Base-by-base conservation (phyloP, 2,888 invertebrate genomes). In the Matsumyia berberina region DNA sequence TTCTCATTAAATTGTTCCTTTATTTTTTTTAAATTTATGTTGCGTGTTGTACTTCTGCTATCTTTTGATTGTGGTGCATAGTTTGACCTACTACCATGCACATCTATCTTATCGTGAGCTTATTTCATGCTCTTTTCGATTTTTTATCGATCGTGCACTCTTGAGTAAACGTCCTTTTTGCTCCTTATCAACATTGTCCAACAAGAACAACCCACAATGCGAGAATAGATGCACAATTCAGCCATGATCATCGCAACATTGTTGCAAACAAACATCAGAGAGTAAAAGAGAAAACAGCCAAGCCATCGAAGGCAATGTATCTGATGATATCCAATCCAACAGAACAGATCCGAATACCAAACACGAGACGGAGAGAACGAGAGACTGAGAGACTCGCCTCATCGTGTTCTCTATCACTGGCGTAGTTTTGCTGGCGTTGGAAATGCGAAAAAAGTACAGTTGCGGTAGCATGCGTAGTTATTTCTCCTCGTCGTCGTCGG, bases 371-470 rank as follows among this genome's bases (percentile, higher is more conserved):
- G 24, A 24, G 24, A 24, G n/a, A 15, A 60, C 29, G 46, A 55
- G 11, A 29, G 53, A 70, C 80, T 24, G 12, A 67, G 44, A 67
- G 58, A 53, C 51, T 17, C 33, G 35, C 44, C 33, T 70, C 24
- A 4, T 24, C 4, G 24, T 24, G 24, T 24, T 35, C 19, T 24
- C 60, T 72, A 39, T 31, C 11, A 37, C 72, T 64, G 46, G 6
- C 29, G 58, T 35, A 42, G 64, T 78, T 82, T 60, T 72, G 72
- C 82, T 74, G 35, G 55, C 33, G 19, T 76, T 64, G 39, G 49
- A 76, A 67, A 69, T 77, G 79, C 79, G 79, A 80, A 82, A 78
- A 83, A 85, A 85, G 83, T 85, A 85, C 83, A 85, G 83, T 85
- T 79, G 83, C 44, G 74, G 83, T 85, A 69, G 62, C 74, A 80